Evolutionary conservation across 2,113 vertebrate species (phyloP).

Genomic region (Ictalurus furcatus): DNA sequence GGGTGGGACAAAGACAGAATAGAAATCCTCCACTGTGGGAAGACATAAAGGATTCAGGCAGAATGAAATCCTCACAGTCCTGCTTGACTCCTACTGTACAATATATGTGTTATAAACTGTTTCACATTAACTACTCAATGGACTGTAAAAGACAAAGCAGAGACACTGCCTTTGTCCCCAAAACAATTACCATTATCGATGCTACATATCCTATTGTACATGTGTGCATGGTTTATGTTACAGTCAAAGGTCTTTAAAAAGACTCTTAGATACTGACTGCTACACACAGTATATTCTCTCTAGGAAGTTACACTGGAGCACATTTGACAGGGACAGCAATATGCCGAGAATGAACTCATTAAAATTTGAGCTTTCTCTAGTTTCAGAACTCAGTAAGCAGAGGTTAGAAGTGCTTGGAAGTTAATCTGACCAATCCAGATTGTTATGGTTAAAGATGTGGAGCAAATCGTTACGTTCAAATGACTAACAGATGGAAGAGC

Average conservation of each 20-base stretch:
- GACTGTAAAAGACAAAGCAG: neutral
- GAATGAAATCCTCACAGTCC: neutral
- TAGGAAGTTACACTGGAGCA: neutral
- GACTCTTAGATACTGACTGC: neutral
- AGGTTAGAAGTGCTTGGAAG: neutral
- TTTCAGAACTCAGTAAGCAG: neutral
- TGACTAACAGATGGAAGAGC: neutral
- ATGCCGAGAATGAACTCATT: neutral
- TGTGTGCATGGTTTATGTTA: neutral
- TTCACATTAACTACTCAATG: constrained; percentile 16
- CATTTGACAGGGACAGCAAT: neutral
- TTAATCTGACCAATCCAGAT: neutral
- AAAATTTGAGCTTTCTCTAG: neutral
- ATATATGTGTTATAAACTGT: constrained; percentile 24
- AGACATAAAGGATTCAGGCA: neutral
- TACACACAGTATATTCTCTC: neutral
- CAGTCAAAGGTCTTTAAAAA: neutral
- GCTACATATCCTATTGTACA: neutral
- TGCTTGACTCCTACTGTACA: constrained; percentile 21
- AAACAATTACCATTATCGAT: constrained; percentile 12
- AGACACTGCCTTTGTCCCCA: neutral
- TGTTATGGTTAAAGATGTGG: neutral
- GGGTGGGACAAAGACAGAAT: constrained; percentile 39
- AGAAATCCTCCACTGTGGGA: constrained; percentile 30
- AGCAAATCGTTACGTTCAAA: neutral